A percentile compares a stretch with the other conserved stretches of the same genome.
These are phyloP conservation scores for Sipha maydis DNA, from an alignment of 2,888 invertebrate genomes.

Conservation along the genomic window DNA sequence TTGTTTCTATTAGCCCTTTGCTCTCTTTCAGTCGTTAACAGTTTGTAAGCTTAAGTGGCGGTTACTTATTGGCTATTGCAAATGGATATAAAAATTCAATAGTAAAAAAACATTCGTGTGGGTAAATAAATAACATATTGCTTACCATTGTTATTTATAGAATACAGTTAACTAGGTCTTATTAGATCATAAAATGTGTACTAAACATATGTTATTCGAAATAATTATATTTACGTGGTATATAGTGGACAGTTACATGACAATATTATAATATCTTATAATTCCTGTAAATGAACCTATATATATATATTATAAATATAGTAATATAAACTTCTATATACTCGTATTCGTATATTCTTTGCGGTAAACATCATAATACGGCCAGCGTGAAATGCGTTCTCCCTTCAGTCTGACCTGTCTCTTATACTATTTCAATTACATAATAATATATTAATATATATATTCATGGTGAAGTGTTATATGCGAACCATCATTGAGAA, in stretches of 20 bases:
- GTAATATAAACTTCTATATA: not conserved
- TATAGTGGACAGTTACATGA: conserved; percentile 16
- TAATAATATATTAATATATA: not conserved
- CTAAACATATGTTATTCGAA: conserved; percentile 22
- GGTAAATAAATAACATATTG: conserved; percentile 18
- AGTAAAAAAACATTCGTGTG: not conserved
- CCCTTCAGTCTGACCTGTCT: not conserved
- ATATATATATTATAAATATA: not conserved
- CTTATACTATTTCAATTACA: not conserved
- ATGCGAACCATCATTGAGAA: not conserved
- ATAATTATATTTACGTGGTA: not conserved
- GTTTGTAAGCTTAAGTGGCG: not conserved
- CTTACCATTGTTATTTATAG: not conserved
- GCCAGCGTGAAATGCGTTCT: not conserved
- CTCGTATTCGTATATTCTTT: not conserved
- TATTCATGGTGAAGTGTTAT: not conserved
- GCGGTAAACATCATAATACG: not conserved
- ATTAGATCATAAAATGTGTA: conserved; percentile 20
- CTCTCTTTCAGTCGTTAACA: not conserved
- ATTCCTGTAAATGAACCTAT: not conserved
- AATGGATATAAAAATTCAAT: not conserved
- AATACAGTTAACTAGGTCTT: conserved; percentile 4
- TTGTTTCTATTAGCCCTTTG: conserved; percentile 16
- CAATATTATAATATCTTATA: not conserved
- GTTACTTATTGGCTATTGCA: not conserved